Percentiles rank a stretch among this genome's conserved stretches.
phyloP scores from a whole-genome alignment of 1,140 invertebrate genomes.

The Apis florea region DNA sequence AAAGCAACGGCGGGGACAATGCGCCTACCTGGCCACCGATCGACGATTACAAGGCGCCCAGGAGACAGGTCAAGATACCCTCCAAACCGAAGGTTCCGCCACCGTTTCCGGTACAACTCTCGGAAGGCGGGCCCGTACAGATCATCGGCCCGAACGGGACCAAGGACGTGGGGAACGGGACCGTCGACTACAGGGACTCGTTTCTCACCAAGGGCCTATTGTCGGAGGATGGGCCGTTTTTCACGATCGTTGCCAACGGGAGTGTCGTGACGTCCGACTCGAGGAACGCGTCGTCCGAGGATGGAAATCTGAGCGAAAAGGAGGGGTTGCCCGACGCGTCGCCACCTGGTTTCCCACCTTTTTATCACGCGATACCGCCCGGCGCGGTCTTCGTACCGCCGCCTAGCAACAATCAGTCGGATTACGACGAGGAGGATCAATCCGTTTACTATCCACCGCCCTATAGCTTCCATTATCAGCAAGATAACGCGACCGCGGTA shows the following conservation, averaged over 20 bases:
- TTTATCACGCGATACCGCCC: conserved; percentile 84
- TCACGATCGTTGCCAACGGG: conserved; percentile 77
- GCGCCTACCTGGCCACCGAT: conserved; percentile 87
- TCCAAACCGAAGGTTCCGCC: conserved; percentile 88
- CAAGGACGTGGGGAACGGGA: conserved; percentile 78
- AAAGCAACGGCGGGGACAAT: conserved; percentile 72
- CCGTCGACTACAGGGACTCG: conserved; percentile 63
- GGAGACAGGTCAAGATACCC: conserved; percentile 89
- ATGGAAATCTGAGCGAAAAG: conserved; percentile 1
- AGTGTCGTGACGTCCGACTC: conserved; percentile 78
- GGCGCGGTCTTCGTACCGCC: conserved; percentile 86
- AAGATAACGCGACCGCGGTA: conserved; percentile 88
- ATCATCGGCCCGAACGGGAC: conserved; percentile 85
- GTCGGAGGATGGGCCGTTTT: conserved; percentile 73
- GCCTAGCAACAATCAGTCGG: conserved; percentile 84
- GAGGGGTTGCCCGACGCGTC: conserved; percentile 34
- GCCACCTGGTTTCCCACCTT: conserved; percentile 76
- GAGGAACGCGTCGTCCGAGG: conserved; percentile 39
- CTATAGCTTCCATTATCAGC: conserved; percentile 91
- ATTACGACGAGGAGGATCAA: conserved; percentile 92
- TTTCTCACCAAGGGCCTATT: conserved; percentile 71
- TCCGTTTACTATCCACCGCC: conserved; percentile 94
- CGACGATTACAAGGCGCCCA: conserved; percentile 89
- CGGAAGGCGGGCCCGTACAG: conserved; percentile 88
- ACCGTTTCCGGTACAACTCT: conserved; percentile 93